These are phyloP conservation scores for Achlya flavicornis DNA, from an alignment of 2,888 invertebrate species.

Conservation along the genomic window DNA sequence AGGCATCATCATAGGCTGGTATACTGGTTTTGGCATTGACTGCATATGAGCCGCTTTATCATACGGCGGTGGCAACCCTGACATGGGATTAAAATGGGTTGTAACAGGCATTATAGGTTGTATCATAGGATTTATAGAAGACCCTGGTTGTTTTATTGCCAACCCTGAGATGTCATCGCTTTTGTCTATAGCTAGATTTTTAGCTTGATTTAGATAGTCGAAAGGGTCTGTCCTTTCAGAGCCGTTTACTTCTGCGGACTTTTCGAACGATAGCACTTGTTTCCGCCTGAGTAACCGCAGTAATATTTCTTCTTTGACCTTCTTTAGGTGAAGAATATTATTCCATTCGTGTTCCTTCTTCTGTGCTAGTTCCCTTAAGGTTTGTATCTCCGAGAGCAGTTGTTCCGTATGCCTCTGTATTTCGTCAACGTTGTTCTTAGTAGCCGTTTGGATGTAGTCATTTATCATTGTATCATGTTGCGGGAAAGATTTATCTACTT, in stretches of 20 bases:
- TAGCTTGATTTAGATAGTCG: slow-evolving; percentile 73
- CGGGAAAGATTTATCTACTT: slow-evolving; percentile 79
- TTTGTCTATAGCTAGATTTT: slow-evolving; percentile 75
- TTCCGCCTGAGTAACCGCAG: slow-evolving; percentile 88
- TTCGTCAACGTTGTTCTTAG: slow-evolving; percentile 84
- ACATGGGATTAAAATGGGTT: slow-evolving; percentile 71
- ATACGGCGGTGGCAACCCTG: slow-evolving; percentile 74
- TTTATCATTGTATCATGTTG: slow-evolving; percentile 85
- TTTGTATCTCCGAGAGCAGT: slow-evolving; percentile 86
- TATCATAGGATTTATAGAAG: slow-evolving; percentile 62
- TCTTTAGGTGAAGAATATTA: slow-evolving; percentile 90
- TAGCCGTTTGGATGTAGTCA: slow-evolving; percentile 86
- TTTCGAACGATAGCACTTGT: slow-evolving; percentile 84
- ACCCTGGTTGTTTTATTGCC: slow-evolving; percentile 68
- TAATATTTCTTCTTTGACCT: slow-evolving; percentile 92
- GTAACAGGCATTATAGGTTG: slow-evolving; percentile 70
- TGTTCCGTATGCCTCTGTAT: slow-evolving; percentile 86
- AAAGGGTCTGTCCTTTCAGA: slow-evolving; percentile 69
- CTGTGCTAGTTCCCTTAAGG: slow-evolving; percentile 88
- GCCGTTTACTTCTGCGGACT: slow-evolving; percentile 69
- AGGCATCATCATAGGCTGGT: slow-evolving; percentile 72
- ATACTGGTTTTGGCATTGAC: slow-evolving; percentile 72
- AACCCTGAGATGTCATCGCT: slow-evolving; percentile 78
- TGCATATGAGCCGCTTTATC: slow-evolving; percentile 76
- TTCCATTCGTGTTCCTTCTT: slow-evolving; percentile 95